Evolutionary conservation across 2,888 invertebrate genomes (phyloP), one percentile per base, ranked within the genome.

Genomic region (Tiliacea citrago): DNA sequence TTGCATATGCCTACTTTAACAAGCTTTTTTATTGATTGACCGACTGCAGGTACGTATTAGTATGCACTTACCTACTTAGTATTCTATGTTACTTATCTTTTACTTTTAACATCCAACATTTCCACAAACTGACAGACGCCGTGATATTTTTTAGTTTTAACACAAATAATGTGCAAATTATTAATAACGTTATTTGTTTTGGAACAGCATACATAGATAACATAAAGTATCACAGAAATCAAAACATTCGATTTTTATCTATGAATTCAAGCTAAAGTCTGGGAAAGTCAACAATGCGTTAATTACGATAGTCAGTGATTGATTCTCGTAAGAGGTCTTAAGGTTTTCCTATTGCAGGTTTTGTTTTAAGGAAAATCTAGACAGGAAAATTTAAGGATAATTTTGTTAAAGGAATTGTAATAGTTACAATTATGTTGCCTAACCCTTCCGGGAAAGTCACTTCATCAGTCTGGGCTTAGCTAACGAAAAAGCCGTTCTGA

Each of bases 221-320:
- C 0, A 58, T 67, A 60, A 76, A 81, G 49, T 77, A 29, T 63
- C 24, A 24, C 67, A 65, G 39, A 47, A 67, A 67, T 39, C 58
- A 18, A n/a, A 57, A 8, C 12, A 47, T 51, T n/a, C n/a, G 79
- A 82, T 78, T 49, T 62, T 60, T 55, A 82, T 81, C 83, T 57
- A 2, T 53, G 6, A 66, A 68, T 80, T 81, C 82, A 68, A 4
- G 18, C 62, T 67, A 77, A 66, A 51, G 8, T 39, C 10, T 35
- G 42, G 47, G 57, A 49, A 69, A 63, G 24, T 39, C 51, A 75
- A 60, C 29, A 75, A 24, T 45, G 53, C 18, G 68, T 71, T 79
- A 18, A 61, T 66, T 66, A 21, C 8, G 49, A 72, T 66, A 53
- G 12, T 45, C 45, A 62, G 39, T 29, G 53, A 72, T 55, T 66